Evolutionary conservation across 2,797 vertebrate species (phyloP).

Genomic region (Gallinago stenura): DNA sequence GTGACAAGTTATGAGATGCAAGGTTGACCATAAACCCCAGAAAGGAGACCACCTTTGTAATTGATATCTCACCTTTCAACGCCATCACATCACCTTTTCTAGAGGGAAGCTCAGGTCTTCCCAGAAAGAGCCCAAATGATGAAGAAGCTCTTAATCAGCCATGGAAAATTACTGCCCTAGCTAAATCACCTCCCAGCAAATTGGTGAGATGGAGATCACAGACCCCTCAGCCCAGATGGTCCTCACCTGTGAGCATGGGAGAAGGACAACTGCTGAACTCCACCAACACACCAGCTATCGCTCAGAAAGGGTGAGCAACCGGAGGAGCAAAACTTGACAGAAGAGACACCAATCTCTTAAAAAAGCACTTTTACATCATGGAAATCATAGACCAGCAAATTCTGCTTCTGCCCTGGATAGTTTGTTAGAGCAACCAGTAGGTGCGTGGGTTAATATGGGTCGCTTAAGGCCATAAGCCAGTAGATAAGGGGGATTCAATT

Average conservation of each 20-base stretch:
- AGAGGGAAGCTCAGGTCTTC: neutral
- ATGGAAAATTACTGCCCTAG: neutral
- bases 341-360: neutral
- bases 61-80: neutral
- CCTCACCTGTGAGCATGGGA: accelerated
- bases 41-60: neutral
- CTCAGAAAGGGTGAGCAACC: neutral
- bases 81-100: neutral
- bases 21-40: neutral
- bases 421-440: neutral
- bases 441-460: neutral
- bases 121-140: neutral
- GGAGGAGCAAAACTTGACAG: neutral
- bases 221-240: neutral
- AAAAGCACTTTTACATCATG: neutral
- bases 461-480: neutral
- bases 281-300: neutral
- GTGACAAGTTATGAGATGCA: neutral
- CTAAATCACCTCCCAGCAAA: neutral
- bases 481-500: neutral
- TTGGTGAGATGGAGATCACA: neutral
- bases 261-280: neutral
- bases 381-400: neutral
- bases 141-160: neutral
- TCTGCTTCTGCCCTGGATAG: neutral